Evolutionary conservation across 1,140 invertebrate species (phyloP), one percentile per base, ranked within the genome.

Genomic region (Anoplolepis gracilipes): DNA sequence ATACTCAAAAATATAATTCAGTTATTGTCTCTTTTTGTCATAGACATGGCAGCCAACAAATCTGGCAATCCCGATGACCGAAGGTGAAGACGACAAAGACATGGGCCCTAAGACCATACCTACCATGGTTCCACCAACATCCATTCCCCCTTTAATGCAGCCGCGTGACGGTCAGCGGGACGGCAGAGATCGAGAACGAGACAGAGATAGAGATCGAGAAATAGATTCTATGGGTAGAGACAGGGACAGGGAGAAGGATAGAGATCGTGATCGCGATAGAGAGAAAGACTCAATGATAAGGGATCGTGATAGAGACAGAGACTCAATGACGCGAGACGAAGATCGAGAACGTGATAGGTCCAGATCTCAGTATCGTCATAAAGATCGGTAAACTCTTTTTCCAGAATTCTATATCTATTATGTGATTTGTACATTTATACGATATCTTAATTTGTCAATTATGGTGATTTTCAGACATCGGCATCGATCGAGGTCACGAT

Each of bases 401-500:
- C 7, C 4, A 22, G 28, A 81, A 46, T 81, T 49, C 1, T 36
- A 13, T 53, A 28, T 16, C 22, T 65, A 8, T 19, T 16, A 57
- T 57, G 2, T 42, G n/a, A 8, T 19, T 25, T 19, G 39, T 75
- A 25, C 0, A 65, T 22, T 25, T 46, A 22, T 70, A 3, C 19
- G 13, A 72, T 72, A 72, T 25, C 1, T 64, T 25, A 13, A 67
- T 22, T 1, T 64, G 6, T 62, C 16, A 28, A 61, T 61, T 61
- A 3, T 22, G 33, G 10, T 70, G n/a, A 59, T 69, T 70, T 84
- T 49, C 25, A 96, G 96, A 72, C 95, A 96, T 79, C 93, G 96
- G 28, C 95, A 96, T 92, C 95, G 96, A 84, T 96, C 96, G 19
- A 95, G 96, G 86, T 94, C 94, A 16, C 93, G 95, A 33, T 95